Percentiles rank a stretch among this genome's conserved stretches.
phyloP scores from a whole-genome alignment of 2,888 invertebrate species.

The Noctua pronuba region DNA sequence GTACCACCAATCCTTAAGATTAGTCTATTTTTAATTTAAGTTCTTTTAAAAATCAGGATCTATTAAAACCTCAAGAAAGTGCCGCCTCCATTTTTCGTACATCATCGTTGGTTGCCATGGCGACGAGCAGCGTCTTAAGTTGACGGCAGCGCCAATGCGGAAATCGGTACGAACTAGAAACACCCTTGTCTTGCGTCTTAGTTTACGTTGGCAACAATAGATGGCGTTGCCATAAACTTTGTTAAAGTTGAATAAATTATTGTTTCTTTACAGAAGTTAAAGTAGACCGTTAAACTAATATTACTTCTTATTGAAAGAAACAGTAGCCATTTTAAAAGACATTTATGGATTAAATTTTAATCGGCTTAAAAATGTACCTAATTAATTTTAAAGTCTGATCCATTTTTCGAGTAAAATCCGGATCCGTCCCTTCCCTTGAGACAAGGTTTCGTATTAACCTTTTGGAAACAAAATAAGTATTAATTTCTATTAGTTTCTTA shows the following conservation, averaged over 20 bases:
- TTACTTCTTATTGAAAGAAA: neutral
- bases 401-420: conserved; percentile 9
- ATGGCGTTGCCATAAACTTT: conserved; percentile 52
- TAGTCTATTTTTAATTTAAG: neutral
- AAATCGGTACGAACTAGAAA: conserved; percentile 45
- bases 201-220: conserved; percentile 38
- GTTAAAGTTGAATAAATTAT: neutral
- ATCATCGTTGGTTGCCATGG: conserved; percentile 49
- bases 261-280: neutral
- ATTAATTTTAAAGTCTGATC: conserved; percentile 16
- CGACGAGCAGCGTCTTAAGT: conserved; percentile 34
- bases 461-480: neutral
- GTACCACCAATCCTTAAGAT: neutral
- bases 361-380: conserved; percentile 17
- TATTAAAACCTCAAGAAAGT: neutral
- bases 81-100: conserved; percentile 21
- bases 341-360: neutral
- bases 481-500: too few relatives aligned
- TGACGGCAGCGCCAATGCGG: conserved; percentile 59
- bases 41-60: neutral
- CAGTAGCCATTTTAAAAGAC: neutral
- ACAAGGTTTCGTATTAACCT: conserved; percentile 16
- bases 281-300: neutral
- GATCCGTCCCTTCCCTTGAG: conserved; percentile 10
- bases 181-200: conserved; percentile 37